Evolutionary conservation across 2,797 vertebrate species (phyloP).

Genomic region (Arnoldichthys spilopterus): DNA sequence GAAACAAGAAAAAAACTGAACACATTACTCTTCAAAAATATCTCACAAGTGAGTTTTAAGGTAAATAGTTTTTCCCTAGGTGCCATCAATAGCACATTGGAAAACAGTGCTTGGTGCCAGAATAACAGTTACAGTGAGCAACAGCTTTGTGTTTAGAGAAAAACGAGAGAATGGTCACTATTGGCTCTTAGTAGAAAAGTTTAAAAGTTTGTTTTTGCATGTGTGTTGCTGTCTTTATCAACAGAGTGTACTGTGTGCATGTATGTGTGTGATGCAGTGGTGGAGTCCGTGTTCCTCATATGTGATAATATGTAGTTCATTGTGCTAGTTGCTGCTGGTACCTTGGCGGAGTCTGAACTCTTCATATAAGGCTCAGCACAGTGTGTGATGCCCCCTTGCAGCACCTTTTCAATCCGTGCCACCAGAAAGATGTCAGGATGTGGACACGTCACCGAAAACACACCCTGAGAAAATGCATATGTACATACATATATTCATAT

Average conservation of each 20-base stretch:
- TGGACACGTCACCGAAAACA: constrained; percentile 96
- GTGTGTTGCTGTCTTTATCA: background rate
- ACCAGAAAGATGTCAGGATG: constrained; percentile 97
- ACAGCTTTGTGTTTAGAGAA: background rate
- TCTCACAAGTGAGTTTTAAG: background rate
- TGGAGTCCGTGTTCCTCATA: no score
- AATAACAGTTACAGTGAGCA: background rate
- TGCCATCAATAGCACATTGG: no score
- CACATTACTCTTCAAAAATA: background rate
- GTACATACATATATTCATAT: background rate
- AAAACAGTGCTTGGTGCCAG: background rate
- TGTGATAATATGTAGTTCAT: background rate
- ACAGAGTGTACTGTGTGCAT: background rate
- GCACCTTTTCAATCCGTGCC: constrained; percentile 93
- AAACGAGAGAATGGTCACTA: background rate
- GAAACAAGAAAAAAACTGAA: constrained; percentile 15
- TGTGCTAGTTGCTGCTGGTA: constrained; percentile 59
- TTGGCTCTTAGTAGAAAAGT: background rate
- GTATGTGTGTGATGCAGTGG: constrained; percentile 7
- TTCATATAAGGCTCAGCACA: constrained; percentile 97
- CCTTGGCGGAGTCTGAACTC: constrained; percentile 95
- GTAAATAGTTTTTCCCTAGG: background rate
- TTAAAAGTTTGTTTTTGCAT: constrained; percentile 18
- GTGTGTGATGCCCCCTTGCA: constrained; percentile 94
- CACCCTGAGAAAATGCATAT: constrained; percentile 74